Base-by-base conservation (phyloP, 2,113 vertebrate genomes). In the Pelecanoides urinatrix region DNA sequence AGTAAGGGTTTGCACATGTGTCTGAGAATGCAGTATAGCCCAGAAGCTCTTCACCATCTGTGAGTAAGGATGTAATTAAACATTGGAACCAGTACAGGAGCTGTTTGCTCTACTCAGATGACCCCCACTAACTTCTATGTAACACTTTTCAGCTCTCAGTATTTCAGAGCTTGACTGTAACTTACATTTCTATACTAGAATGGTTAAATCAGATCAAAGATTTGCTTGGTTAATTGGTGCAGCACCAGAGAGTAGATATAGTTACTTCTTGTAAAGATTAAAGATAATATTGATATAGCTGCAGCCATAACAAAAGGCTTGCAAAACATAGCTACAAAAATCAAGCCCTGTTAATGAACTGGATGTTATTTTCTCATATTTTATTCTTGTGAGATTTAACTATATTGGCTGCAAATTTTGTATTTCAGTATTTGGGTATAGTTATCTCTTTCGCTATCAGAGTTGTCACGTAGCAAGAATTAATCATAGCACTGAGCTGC, bases 1-100 rank as follows among this genome's bases (percentile, higher is more conserved):
- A 81, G 84, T 40, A 82, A 76, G 53, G 70, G 22, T 81, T 78
- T 94, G 70, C 94, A 92, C 83, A 56, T 86, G 75, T 82, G 66
- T 94, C 70, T 94, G 86, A 81, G 86, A 71, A 95, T 34, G 58
- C 73, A 85, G n/a, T 11, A 34, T 11, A 82, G 65, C 32, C 66
- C 84, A 90, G 89, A 79, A 96, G 74, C 83, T 82, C 86, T 76
- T 70, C 70, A 87, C 36, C 91, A 89, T 94, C 73, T 94, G 86
- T 56, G 76, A 70, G 40, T 62, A 72, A 90, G 80, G 74, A 85
- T 89, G 71, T 79, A 89, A 92, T 95, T 94, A 97, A 89, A 79
- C 45, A 12, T 26, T 95, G 84, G 84, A 96, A 82, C 14, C 62
- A 55, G 92, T 75, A 85, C 91, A 91, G 88, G 76, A 94, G 84